Conservation (phyloP, 1,140 invertebrate species). For the Cephus cinctus region DNA sequence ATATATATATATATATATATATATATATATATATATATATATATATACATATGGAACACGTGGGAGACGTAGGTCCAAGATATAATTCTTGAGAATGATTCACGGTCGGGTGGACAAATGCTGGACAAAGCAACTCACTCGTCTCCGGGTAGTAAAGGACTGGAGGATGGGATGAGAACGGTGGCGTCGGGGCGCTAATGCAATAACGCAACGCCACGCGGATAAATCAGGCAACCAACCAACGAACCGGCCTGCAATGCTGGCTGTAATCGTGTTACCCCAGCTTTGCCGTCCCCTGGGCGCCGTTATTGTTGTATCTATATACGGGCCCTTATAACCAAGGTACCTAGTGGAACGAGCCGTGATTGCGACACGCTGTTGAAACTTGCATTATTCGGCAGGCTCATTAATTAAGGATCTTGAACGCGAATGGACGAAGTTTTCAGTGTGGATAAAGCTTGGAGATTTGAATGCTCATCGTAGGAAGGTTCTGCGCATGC, state of each 20-base stretch:
- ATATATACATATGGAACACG: neutral
- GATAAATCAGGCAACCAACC: slow-evolving; percentile 49
- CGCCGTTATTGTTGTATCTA: slow-evolving; percentile 36
- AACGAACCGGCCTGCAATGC: slow-evolving; percentile 24
- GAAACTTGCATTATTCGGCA: too few relatives aligned
- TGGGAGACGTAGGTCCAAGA: slow-evolving; percentile 20
- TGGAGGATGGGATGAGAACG: neutral
- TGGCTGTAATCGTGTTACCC: slow-evolving; percentile 44
- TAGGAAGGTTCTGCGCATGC: too few relatives aligned
- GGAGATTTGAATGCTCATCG: too few relatives aligned
- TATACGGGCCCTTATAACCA: too few relatives aligned
- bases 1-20: too few relatives aligned
- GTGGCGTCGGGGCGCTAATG: slow-evolving; percentile 38
- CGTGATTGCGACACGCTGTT: too few relatives aligned
- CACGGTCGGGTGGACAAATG: slow-evolving; percentile 25
- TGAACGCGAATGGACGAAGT: too few relatives aligned
- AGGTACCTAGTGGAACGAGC: too few relatives aligned
- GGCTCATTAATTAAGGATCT: too few relatives aligned
- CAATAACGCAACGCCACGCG: slow-evolving; percentile 46
- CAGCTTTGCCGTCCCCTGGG: slow-evolving; percentile 33
- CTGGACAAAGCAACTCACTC: slow-evolving; percentile 10
- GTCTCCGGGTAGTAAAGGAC: neutral
- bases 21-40: too few relatives aligned
- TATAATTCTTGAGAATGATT: slow-evolving; percentile 39
- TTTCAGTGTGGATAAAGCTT: too few relatives aligned